phyloP scores from a whole-genome alignment of 2,113 vertebrate genomes.

The Uria lomvia region DNA sequence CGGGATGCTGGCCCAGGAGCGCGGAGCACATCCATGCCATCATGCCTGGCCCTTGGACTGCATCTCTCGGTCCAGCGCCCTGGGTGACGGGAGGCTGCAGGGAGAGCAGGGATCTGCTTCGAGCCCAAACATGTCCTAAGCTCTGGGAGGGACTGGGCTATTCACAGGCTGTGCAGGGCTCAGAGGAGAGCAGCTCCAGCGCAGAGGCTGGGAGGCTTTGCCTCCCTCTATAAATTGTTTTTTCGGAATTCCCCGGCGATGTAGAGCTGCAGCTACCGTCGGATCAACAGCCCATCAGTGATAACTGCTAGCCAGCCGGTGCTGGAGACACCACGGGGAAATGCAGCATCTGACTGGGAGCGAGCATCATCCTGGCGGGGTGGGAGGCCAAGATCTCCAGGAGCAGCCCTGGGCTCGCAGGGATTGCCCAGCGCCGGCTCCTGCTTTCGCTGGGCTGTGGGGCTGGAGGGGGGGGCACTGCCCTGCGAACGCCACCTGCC shows the following conservation, averaged over 20 bases:
- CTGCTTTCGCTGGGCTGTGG: background rate
- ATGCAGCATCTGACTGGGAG: background rate
- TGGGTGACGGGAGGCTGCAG: rapidly evolving
- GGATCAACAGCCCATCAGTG: rapidly evolving
- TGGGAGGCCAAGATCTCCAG: background rate
- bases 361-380: rapidly evolving
- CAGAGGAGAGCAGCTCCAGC: background rate
- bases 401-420: rapidly evolving
- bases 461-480: no score
- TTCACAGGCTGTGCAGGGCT: background rate
- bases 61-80: rapidly evolving
- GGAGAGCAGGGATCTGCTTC: background rate
- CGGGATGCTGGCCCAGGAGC: rapidly evolving
- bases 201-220: background rate
- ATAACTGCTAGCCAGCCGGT: background rate
- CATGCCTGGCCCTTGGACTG: background rate
- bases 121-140: rapidly evolving
- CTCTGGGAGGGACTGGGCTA: background rate
- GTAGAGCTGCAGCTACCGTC: background rate
- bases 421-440: rapidly evolving
- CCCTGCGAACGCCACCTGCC: background rate
- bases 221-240: background rate
- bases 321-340: background rate
- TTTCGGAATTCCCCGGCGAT: background rate
- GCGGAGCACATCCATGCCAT: rapidly evolving